Evolutionary conservation across 2,888 invertebrate species (phyloP), one percentile per base, ranked within the genome.

Genomic region (Biston stratarius): DNA sequence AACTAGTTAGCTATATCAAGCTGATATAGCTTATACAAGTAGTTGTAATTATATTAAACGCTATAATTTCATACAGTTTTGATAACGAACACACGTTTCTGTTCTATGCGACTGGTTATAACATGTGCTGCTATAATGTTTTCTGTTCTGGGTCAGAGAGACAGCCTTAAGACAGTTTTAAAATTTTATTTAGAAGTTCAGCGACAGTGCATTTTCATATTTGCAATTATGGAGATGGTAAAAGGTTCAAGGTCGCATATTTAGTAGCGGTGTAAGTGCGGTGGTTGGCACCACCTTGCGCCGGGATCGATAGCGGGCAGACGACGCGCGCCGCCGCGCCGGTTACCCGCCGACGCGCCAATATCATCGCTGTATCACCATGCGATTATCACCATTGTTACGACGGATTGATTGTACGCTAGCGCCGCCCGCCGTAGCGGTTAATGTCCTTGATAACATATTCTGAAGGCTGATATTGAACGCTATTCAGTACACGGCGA

Each of bases 221-320:
- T 74, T 84, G 84, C 86, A 87, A 79, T 86, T 78, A 81, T 80
- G 76, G 78, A 77, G 75, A 81, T 83, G 80, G 85, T 85, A 80
- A 74, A 86, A 87, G 88, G 92, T 92, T 91, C 92, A 93, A 93
- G 92, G 92, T 86, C 90, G 87, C 81, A 74, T 81, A 76, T 83
- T 83, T 81, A 80, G 84, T 77, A 72, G 86, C 83, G 84, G 85
- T 81, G 82, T 80, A 82, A 82, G 78, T 80, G 80, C 82, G 84
- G 84, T 81, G 86, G 84, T 82, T 82, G 86, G 87, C 87, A 85
- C 87, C 86, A 85, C 86, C 85, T 83, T 82, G 84, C 83, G 85
- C 79, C 82, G 83, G 86, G 90, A 91, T 93, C 92, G 86, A 91
- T 93, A 91, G 86, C 87, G 84, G 82, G 84, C 84, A 84, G 89